Evolutionary conservation across 2,888 invertebrate species (phyloP), one percentile per base, ranked within the genome.

Genomic region (Chaetogeoica ovagalla): DNA sequence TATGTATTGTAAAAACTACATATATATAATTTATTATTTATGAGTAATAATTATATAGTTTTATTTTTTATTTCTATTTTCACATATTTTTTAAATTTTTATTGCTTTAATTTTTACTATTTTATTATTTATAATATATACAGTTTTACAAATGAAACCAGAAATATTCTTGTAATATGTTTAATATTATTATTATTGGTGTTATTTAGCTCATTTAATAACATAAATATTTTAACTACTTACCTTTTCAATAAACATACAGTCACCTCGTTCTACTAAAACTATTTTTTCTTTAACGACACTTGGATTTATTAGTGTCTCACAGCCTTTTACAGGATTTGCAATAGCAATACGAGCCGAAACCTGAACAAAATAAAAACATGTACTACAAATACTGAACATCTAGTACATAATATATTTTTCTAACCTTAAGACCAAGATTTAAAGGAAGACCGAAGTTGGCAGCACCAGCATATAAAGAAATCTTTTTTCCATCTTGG

Each of bases 161-260:
- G 6, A 43, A 43, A 4, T 43, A 43, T 43, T 43, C 43, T 43
- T 6, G 43, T 43, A 43, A 43, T 43, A 43, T 43, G 7, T 43
- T 43, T 43, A 43, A 6, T 9, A 43, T 43, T 9, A 43, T 43
- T 6, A 43, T 9, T 7, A 43, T 43, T 43, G 30, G 1, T 30
- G 30, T 30, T 30, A 30, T 30, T 30, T 30, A 30, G 30, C 30
- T 30, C 30, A n/a, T n/a, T n/a, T n/a, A n/a, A n/a, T n/a, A 30
- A 30, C 30, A 30, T 30, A 30, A 30, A 30, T 30, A 30, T 30
- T 11, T 48, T 48, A 48, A 48, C 43, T 48, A 43, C 11, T 82
- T 84, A 89, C 90, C 89, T 98, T 98, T 84, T 97, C 95, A 3
- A 97, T 92, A 86, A 97, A 99, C 88, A 97, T 97, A 86, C 98